Evolutionary conservation across 2,797 vertebrate genomes (phyloP), one percentile per base, ranked within the genome.

Genomic region (Mormyrus hasselquistii): DNA sequence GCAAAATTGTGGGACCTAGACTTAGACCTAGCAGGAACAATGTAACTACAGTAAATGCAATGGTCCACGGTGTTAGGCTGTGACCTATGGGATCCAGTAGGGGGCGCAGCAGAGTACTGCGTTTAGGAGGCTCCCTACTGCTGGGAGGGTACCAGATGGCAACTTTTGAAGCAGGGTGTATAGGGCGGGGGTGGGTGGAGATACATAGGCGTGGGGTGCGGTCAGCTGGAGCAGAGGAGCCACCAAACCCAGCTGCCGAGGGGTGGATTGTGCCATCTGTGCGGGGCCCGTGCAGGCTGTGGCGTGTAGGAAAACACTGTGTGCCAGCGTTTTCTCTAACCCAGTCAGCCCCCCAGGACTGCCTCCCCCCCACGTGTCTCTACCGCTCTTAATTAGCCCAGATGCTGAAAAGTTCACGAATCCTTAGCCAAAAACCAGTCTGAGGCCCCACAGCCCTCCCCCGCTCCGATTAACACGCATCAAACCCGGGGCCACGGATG

Each of bases 261-360:
- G 65, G 88, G 57, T 50, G 87, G 89, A 89, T 65, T 44, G 22
- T 22, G 89, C 91, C 92, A 91, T 92, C 91, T 91, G 91, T 90
- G 57, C 38, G 38, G 57, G 52, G 9, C 34, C 76, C 76, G 7
- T 55, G 34, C 19, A 3, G 41, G 73, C 29, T n/a, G 34, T 8
- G 12, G 38, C 14, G n/a, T 7, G 9, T 22, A 86, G 14, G 34
- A 47, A 41, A 89, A 89, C 14, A 53, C 38, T 3, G 34, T 16
- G 53, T 69, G n/a, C 52, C 88, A 84, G 76, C 76, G 41, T 8
- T 88, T 88, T 86, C 57, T 16, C 57, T 90, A 34, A 3, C 50
- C 53, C 44, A 76, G 73, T n/a, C 7, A 8, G 22, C 59, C 41
- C 41, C 69, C 50, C 22, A 85, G 53, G 47, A 8, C 73, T 25